Evolutionary conservation across 2,113 vertebrate genomes (phyloP), one percentile per base, ranked within the genome.

Genomic region (Lepus timidus): DNA sequence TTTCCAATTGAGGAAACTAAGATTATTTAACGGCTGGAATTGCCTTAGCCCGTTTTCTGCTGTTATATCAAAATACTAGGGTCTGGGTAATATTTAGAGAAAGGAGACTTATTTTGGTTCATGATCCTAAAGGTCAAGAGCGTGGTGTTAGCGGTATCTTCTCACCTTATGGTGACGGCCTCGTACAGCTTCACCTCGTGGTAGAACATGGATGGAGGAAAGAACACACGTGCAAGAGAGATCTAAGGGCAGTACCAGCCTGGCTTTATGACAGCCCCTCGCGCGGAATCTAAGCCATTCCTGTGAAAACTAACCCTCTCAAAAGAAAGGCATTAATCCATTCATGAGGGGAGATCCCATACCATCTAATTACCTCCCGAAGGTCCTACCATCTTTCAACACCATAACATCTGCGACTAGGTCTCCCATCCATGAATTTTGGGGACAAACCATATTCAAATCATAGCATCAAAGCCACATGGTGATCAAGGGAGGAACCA

Each of bases 1-100:
- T 90, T 95, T 82, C 68, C 25, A 92, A 12, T 29, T 29, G 80
- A 95, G 29, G 29, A 89, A 87, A 88, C 31, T 39, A 44, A 84
- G 31, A 64, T 25, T 84, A 58, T 73, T 93, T 79, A 91, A 91
- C 73, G 61, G 5, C 17, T 10, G 12, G 73, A 82, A 82, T 9
- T 39, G 13, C n/a, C 19, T 36, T 71, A 67, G 36, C 55, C 76
- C 27, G 74, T 51, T 75, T 44, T 82, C 44, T 81, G 49, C 68
- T 27, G 58, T 29, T 51, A 11, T 31, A 88, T 64, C 36, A 20
- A 51, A 55, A 65, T 65, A 25, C 13, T 17, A 27, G 22, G 9
- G 31, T 29, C 52, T 80, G 23, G 14, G 5, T 33, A 49, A 62
- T 87, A 52, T 81, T 62, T 93, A 79, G 49, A 55, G 61, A 33